phyloP scores from a whole-genome alignment of 1,140 invertebrate species.

The Ladona fulva region DNA sequence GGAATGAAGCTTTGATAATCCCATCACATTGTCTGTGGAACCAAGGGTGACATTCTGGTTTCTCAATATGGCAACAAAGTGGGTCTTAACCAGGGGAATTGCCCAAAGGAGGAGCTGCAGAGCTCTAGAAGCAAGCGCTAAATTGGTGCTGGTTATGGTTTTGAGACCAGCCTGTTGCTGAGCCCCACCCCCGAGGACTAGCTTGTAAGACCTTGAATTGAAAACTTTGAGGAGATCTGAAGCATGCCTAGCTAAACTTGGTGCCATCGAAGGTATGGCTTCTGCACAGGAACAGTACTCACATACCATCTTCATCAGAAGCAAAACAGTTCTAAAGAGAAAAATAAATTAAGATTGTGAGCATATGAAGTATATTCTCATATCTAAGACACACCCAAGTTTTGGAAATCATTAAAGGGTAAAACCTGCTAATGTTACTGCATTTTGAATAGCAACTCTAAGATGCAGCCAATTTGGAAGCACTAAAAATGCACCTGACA shows the following conservation, averaged over 20 bases:
- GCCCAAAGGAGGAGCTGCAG: conserved; percentile 71
- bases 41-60: not conserved
- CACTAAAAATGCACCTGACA: too few species aligned
- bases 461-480: too few species aligned
- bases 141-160: conserved; percentile 90
- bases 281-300: conserved; percentile 79
- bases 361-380: too few species aligned
- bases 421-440: too few species aligned
- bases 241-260: conserved; percentile 72
- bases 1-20: not conserved
- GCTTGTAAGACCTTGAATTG: conserved; percentile 86
- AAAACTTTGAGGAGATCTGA: conserved; percentile 81
- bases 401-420: too few species aligned
- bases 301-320: conserved; percentile 76
- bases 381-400: too few species aligned
- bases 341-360: too few species aligned
- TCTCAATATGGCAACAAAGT: conserved; percentile 40
- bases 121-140: conserved; percentile 84
- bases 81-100: conserved; percentile 55
- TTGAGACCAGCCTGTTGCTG: conserved; percentile 84
- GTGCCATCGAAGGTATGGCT: conserved; percentile 45
- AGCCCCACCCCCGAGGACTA: conserved; percentile 92
- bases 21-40: not conserved
- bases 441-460: too few species aligned
- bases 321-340: conserved; percentile 45